A percentile compares a stretch with the other conserved stretches of the same genome.
phyloP scores from a whole-genome alignment of 2,797 vertebrate species.

The Myoxocephalus aenaeus region DNA sequence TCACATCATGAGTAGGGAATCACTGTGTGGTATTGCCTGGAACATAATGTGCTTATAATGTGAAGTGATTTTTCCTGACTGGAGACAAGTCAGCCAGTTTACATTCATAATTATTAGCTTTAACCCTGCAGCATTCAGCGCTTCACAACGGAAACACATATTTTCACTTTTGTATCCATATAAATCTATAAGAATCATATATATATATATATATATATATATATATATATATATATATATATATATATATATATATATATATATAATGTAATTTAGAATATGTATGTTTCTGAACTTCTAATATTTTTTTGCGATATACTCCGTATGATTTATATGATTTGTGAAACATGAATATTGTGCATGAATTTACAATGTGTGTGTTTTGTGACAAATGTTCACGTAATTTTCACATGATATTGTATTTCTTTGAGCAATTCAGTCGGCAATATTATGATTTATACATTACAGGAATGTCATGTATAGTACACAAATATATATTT shows the following conservation, averaged over 20 bases:
- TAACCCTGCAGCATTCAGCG: constrained; percentile 33
- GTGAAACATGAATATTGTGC: neutral
- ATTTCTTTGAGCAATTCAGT: neutral
- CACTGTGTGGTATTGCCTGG: constrained; percentile 77
- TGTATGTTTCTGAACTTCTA: neutral
- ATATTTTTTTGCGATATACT: neutral
- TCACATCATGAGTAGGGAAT: constrained; percentile 78
- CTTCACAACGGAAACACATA: neutral
- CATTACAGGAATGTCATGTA: neutral
- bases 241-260: neutral
- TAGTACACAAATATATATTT: neutral
- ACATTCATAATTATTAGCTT: constrained; percentile 74
- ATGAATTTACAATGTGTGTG: neutral
- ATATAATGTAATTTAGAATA: neutral
- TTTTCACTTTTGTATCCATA: neutral
- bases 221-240: neutral
- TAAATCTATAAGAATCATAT: neutral
- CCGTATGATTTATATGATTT: neutral
- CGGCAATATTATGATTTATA: neutral
- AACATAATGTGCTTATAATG: constrained; percentile 83
- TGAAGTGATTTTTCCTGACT: constrained; percentile 81
- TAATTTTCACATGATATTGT: neutral
- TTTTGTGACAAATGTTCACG: neutral
- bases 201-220: neutral
- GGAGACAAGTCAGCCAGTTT: constrained; percentile 72